phyloP scores from a whole-genome alignment of 2,113 vertebrate species.

The Myrmecophaga tridactyla region DNA sequence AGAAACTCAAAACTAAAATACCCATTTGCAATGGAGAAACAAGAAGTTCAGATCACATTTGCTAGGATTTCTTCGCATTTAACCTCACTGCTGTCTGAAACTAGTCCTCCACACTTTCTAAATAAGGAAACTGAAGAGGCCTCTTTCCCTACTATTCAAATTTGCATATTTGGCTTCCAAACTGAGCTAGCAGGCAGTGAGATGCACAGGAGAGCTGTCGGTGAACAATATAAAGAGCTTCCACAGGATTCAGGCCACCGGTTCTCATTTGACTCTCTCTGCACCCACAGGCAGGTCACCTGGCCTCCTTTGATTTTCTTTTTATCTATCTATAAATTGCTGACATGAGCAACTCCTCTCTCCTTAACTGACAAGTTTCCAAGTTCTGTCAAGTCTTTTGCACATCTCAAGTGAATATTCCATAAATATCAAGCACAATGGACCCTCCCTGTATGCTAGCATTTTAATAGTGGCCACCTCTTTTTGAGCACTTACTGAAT shows the following conservation, averaged over 20 bases:
- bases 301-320: background rate
- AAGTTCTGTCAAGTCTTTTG: conserved; percentile 35
- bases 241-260: background rate
- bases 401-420: background rate
- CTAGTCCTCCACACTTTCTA: background rate
- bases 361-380: background rate
- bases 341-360: background rate
- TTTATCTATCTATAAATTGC: background rate
- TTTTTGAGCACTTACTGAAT: background rate
- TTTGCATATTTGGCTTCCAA: background rate
- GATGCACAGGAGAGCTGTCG: background rate
- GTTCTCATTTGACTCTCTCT: background rate
- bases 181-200: background rate
- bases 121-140: background rate
- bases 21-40: background rate
- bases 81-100: background rate
- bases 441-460: background rate
- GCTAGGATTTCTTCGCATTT: background rate
- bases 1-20: background rate
- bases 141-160: background rate
- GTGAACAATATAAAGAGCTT: background rate
- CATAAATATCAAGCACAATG: background rate
- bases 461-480: background rate
- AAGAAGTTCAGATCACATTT: background rate
- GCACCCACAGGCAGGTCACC: background rate